Evolutionary conservation across 2,888 invertebrate genomes (phyloP), one percentile per base, ranked within the genome.

Genomic region (Perithous albicinctus): DNA sequence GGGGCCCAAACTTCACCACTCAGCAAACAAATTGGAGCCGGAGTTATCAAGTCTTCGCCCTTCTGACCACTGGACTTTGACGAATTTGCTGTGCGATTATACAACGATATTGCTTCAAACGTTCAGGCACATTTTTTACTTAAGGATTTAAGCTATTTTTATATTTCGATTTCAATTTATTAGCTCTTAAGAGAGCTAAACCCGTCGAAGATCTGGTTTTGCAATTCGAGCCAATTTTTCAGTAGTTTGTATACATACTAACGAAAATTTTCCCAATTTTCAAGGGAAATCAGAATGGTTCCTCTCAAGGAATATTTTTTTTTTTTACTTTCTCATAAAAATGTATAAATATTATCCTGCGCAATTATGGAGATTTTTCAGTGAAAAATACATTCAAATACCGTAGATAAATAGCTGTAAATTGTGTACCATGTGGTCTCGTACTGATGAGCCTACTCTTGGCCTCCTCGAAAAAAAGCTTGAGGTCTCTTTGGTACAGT

Each of bases 401-500:
- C n/a, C n/a, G 41, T 41, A 10, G 41, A 41, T 41, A 1, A 41
- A n/a, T 41, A n/a, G 10, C 1, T 41, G 1, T n/a, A 51, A 81
- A 48, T 72, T 82, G 73, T 38, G 43, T 76, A 80, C 85, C 87
- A 82, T 90, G 91, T 6, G 91, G 75, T 69, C 91, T 88, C 85
- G 90, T 90, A 51, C 83, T 88, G 70, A 90, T 90, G 18, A 93
- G 88, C 32, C 90, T 89, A 80, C 90, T 90, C 76, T 88, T 92
- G 18, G 97, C 97, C 86, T 94, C 94, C 85, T 97, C 97, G 92
- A 97, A 96, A 89, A 98, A 96, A 76, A 94, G 94, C 86, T 95
- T 95, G 77, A 98, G 94, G 93, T 97, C 98, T 87, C 97, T 95
- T 90, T 98, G 98, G 93, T 98, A 98, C 78, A 98, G 94, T 93